These are phyloP conservation scores for Spatula versicolor DNA, from an alignment of 2,797 vertebrate species.

Conservation along the genomic window DNA sequence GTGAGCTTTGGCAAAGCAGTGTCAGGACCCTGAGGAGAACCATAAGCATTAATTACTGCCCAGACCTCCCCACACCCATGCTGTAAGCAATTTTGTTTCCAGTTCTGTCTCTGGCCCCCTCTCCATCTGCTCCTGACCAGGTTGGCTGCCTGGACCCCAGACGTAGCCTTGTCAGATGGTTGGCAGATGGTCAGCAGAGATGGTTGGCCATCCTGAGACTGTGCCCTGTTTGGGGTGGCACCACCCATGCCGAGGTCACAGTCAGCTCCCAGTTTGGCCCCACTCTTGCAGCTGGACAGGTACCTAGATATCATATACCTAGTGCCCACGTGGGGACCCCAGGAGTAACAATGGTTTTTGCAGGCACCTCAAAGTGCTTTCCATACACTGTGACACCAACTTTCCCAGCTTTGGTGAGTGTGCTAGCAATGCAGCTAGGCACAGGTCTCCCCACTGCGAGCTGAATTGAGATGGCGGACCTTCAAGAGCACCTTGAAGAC, in stretches of 20 bases:
- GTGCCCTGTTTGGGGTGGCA: rapidly evolving
- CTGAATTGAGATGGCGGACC: background rate
- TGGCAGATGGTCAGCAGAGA: background rate
- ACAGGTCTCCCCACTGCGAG: background rate
- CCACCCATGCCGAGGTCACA: rapidly evolving
- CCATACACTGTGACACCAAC: background rate
- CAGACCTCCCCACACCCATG: background rate
- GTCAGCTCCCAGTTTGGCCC: background rate
- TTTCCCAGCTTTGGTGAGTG: background rate
- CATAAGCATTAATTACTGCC: background rate
- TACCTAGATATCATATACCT: background rate
- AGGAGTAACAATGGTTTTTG: background rate
- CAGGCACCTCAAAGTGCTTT: background rate
- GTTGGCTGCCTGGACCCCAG: background rate
- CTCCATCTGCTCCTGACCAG: background rate
- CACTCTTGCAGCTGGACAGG: background rate
- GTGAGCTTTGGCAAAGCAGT: background rate
- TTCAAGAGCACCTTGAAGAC: background rate
- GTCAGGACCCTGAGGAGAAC: background rate
- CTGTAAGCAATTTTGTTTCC: background rate
- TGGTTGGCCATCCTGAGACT: background rate
- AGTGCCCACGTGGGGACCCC: background rate
- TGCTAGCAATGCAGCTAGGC: background rate
- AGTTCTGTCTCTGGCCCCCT: background rate
- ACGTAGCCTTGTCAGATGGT: background rate